Evolutionary conservation across 2,113 vertebrate species (phyloP).

Genomic region (Megaceryle maxima): DNA sequence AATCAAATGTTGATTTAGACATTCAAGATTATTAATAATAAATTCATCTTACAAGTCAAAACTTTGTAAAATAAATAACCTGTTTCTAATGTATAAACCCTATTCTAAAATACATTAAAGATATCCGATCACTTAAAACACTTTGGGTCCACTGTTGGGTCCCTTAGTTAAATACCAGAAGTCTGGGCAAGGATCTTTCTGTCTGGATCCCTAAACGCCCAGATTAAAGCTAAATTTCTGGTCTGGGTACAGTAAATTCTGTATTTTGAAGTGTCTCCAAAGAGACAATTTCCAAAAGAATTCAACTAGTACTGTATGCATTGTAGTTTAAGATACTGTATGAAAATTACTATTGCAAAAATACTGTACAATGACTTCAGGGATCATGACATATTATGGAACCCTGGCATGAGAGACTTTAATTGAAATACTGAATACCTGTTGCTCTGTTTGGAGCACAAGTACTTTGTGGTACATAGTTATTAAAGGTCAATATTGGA

Average conservation of each 20-base stretch:
- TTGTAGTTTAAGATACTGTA: background rate
- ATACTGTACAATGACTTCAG: conserved; percentile 9
- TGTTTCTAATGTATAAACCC: conserved; percentile 55
- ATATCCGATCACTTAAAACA: conserved; percentile 13
- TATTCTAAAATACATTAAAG: conserved; percentile 56
- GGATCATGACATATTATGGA: background rate
- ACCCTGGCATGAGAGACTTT: conserved; percentile 46
- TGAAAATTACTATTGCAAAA: conserved; percentile 38
- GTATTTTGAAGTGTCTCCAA: background rate
- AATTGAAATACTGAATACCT: conserved; percentile 62
- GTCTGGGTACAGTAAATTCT: conserved; percentile 19
- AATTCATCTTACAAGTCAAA: conserved; percentile 44
- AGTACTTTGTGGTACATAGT: background rate
- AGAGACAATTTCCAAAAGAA: background rate
- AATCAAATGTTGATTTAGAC: conserved; percentile 40
- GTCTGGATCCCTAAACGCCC: conserved; percentile 16
- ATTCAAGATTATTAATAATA: conserved; percentile 41
- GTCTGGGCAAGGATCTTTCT: conserved; percentile 23
- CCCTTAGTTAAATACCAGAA: conserved; percentile 16
- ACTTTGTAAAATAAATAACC: conserved; percentile 66
- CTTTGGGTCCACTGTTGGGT: conserved; percentile 49
- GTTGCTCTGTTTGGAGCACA: conserved; percentile 26
- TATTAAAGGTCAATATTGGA: conserved; percentile 36
- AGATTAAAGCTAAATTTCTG: conserved; percentile 62
- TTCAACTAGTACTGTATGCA: background rate